Percentiles rank a stretch among this genome's conserved stretches.
Evolutionary conservation across 2,888 invertebrate genomes (phyloP).

Genomic region (Melieria omissa): DNA sequence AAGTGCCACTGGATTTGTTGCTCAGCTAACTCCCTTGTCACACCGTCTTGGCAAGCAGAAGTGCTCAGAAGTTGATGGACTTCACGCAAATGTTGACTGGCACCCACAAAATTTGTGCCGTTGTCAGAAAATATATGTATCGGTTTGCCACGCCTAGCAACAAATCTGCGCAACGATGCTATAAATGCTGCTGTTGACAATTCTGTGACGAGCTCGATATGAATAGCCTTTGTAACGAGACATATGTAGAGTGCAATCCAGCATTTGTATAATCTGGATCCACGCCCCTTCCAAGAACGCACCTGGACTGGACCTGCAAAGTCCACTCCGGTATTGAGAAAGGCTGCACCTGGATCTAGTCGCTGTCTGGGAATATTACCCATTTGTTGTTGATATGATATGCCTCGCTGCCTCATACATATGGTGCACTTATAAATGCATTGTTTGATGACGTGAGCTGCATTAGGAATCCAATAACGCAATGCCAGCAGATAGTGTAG

Average conservation of each 20-base stretch:
- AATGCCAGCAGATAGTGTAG: constrained; percentile 36
- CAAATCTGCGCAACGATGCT: constrained; percentile 47
- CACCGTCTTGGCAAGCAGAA: too few species aligned
- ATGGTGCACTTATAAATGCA: constrained; percentile 38
- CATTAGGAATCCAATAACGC: constrained; percentile 35
- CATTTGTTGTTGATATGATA: constrained; percentile 41
- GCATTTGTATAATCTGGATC: constrained; percentile 39
- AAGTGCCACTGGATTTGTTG: too few species aligned
- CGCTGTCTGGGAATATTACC: constrained; percentile 41
- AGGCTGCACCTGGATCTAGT: constrained; percentile 42
- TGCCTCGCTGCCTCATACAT: constrained; percentile 33
- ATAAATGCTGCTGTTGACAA: constrained; percentile 41
- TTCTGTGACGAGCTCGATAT: constrained; percentile 27
- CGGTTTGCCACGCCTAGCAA: constrained; percentile 46
- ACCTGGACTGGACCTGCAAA: constrained; percentile 30
- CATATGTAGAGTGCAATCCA: constrained; percentile 33
- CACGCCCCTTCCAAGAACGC: constrained; percentile 43
- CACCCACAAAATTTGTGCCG: constrained; percentile 52
- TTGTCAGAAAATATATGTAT: constrained; percentile 49
- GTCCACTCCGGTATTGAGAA: constrained; percentile 37
- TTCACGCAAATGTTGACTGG: constrained; percentile 35
- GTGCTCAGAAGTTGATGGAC: neutral
- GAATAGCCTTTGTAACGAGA: constrained; percentile 33
- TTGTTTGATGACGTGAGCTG: constrained; percentile 30
- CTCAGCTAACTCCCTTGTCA: too few species aligned